Evolutionary conservation across 2,888 invertebrate species (phyloP).

Genomic region (Drosophila nr. perissopoda): DNA sequence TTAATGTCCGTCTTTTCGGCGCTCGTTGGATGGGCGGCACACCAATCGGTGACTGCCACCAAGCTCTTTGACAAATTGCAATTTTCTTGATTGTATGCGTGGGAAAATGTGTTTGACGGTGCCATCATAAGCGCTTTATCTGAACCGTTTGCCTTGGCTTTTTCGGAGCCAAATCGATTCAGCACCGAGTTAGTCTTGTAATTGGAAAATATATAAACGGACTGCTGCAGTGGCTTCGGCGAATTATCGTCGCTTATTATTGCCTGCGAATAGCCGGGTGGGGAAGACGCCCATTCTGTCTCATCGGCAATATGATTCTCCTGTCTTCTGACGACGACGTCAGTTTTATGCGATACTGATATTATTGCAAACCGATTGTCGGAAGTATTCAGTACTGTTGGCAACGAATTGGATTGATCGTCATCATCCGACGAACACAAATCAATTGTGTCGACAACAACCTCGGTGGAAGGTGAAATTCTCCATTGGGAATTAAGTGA

Average conservation of each 20-base stretch:
- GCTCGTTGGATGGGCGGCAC: slow-evolving; percentile 61
- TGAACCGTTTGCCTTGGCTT: slow-evolving; percentile 53
- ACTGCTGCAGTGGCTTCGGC: slow-evolving; percentile 82
- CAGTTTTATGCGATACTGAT: slow-evolving; percentile 50
- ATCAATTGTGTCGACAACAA: slow-evolving; percentile 87
- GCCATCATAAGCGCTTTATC: slow-evolving; percentile 41
- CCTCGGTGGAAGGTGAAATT: slow-evolving; percentile 82
- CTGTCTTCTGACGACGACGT: slow-evolving; percentile 34
- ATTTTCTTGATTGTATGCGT: slow-evolving; percentile 81
- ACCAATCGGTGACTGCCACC: slow-evolving; percentile 66
- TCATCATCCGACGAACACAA: slow-evolving; percentile 90
- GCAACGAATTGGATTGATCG: slow-evolving; percentile 28
- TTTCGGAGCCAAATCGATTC: slow-evolving; percentile 58
- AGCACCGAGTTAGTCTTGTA: slow-evolving; percentile 79
- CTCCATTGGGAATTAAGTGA: slow-evolving; percentile 83
- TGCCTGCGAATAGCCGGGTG: slow-evolving; percentile 34
- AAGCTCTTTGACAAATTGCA: slow-evolving; percentile 67
- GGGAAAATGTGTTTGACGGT: slow-evolving; percentile 56
- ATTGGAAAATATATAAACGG: slow-evolving; percentile 83
- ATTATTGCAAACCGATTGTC: slow-evolving; percentile 44
- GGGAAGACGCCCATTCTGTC: slow-evolving; percentile 30
- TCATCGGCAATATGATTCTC: slow-evolving; percentile 21
- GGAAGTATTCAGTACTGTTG: slow-evolving; percentile 34
- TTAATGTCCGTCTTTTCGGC: slow-evolving; percentile 60
- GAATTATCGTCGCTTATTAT: slow-evolving; percentile 52